phyloP scores from a whole-genome alignment of 1,140 invertebrate genomes.

The Micrasema longulum region DNA sequence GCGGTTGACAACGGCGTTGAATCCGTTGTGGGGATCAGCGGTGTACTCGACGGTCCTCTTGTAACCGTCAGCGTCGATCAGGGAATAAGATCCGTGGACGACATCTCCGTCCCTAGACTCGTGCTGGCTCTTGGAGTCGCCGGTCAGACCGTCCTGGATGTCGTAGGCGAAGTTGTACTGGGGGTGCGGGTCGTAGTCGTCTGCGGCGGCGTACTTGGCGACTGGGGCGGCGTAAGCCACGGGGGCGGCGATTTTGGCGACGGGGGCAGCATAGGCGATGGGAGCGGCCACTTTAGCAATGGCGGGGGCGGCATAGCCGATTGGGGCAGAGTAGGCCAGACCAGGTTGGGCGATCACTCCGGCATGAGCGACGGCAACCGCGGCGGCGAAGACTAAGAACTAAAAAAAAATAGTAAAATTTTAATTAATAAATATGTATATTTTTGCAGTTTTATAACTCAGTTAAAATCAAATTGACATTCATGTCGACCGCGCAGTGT shows the following conservation, averaged over 20 bases:
- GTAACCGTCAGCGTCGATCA: too few species aligned
- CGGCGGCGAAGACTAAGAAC: constrained; percentile 64
- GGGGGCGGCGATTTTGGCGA: constrained; percentile 49
- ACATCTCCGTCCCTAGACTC: constrained; percentile 18
- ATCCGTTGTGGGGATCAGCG: constrained; percentile 69
- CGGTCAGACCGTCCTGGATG: too few species aligned
- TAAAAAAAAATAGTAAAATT: constrained; percentile 54
- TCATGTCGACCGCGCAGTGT: too few species aligned
- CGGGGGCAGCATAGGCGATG: constrained; percentile 57
- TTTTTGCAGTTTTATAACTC: too few species aligned
- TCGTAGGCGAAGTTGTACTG: too few species aligned
- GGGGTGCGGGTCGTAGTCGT: constrained; percentile 71
- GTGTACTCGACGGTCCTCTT: constrained; percentile 71
- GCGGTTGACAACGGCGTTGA: constrained; percentile 60
- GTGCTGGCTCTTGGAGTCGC: too few species aligned
- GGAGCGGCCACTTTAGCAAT: constrained; percentile 61
- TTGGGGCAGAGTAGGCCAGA: constrained; percentile 65
- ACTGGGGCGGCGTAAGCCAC: constrained; percentile 58
- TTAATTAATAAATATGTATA: not conserved
- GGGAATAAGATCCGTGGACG: constrained; percentile 22
- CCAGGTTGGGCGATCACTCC: constrained; percentile 58
- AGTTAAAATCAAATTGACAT: too few species aligned
- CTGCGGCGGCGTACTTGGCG: too few species aligned
- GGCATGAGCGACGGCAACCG: constrained; percentile 64
- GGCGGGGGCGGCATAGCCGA: constrained; percentile 53